Conservation (phyloP, 1,140 invertebrate species). For the Rhopalosiphum maidis region DNA sequence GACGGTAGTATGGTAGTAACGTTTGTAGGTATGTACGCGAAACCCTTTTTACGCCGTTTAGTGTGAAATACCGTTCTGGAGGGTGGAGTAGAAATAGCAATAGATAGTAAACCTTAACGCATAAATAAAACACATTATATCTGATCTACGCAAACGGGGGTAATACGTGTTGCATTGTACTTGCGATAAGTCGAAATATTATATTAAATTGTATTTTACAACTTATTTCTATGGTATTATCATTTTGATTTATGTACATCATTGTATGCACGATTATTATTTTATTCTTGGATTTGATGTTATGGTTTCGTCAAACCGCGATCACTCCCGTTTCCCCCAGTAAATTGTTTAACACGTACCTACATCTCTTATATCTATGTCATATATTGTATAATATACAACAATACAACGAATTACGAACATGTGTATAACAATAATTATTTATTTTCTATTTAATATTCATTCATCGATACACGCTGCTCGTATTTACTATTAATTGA, state of each 20-base stretch:
- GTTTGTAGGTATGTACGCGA: too few species aligned
- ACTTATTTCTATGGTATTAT: background rate
- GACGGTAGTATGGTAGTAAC: too few species aligned
- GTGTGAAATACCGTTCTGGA: too few species aligned
- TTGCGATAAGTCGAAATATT: background rate
- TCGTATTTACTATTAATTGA: background rate
- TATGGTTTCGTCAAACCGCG: background rate
- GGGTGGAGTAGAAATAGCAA: too few species aligned
- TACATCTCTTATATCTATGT: background rate
- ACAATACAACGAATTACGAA: too few species aligned
- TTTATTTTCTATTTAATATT: too few species aligned
- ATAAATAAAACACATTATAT: background rate
- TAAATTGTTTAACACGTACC: background rate
- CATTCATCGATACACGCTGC: too few species aligned
- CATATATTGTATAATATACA: too few species aligned
- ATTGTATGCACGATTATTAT: background rate
- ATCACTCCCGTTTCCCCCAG: background rate
- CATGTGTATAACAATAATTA: too few species aligned
- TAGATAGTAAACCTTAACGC: too few species aligned
- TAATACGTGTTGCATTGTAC: background rate
- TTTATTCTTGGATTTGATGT: background rate
- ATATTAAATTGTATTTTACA: too few species aligned
- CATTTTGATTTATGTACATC: background rate
- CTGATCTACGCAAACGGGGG: background rate
- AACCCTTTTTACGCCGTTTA: too few species aligned